Evolutionary conservation across 2,888 invertebrate genomes (phyloP).

Genomic region (Hyposoter dolosus): DNA sequence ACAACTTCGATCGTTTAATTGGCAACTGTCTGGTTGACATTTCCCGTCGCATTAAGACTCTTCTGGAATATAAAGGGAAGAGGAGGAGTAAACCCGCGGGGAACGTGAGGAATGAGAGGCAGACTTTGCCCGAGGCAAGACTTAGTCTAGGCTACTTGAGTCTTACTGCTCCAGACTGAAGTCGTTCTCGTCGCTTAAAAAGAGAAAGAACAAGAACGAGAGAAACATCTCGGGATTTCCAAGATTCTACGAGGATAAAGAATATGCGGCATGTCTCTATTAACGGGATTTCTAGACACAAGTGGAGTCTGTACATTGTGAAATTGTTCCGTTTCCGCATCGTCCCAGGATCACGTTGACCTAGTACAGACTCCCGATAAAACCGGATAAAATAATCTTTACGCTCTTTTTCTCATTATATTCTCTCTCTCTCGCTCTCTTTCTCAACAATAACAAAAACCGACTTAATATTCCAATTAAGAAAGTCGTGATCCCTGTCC

Average conservation of each 20-base stretch:
- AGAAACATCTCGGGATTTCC: slow-evolving; percentile 49
- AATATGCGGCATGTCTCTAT: slow-evolving; percentile 20
- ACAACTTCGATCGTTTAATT: slow-evolving; percentile 63
- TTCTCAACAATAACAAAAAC: not conserved
- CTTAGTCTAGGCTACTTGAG: slow-evolving; percentile 46
- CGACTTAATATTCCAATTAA: slow-evolving; percentile 51
- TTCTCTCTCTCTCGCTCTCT: not conserved
- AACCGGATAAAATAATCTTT: slow-evolving; percentile 52
- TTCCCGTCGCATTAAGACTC: slow-evolving; percentile 59
- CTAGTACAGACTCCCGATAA: slow-evolving; percentile 42
- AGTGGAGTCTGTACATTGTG: slow-evolving; percentile 11
- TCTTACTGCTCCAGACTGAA: slow-evolving; percentile 40
- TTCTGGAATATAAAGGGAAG: slow-evolving; percentile 22
- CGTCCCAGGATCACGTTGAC: slow-evolving; percentile 51
- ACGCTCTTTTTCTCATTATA: slow-evolving; percentile 3
- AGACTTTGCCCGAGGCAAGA: slow-evolving; percentile 60
- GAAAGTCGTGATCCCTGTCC: not conserved
- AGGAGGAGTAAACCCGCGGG: slow-evolving; percentile 23
- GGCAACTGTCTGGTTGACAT: slow-evolving; percentile 57
- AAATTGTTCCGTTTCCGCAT: slow-evolving; percentile 53
- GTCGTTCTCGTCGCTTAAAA: slow-evolving; percentile 19
- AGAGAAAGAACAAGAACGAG: slow-evolving; percentile 3
- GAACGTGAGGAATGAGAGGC: slow-evolving; percentile 42
- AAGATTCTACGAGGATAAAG: slow-evolving; percentile 40
- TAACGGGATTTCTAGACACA: slow-evolving; percentile 30